A percentile compares a stretch with the other conserved stretches of the same genome.
These are phyloP conservation scores for Sipha flava DNA, from an alignment of 1,140 invertebrate genomes.

Conservation along the genomic window DNA sequence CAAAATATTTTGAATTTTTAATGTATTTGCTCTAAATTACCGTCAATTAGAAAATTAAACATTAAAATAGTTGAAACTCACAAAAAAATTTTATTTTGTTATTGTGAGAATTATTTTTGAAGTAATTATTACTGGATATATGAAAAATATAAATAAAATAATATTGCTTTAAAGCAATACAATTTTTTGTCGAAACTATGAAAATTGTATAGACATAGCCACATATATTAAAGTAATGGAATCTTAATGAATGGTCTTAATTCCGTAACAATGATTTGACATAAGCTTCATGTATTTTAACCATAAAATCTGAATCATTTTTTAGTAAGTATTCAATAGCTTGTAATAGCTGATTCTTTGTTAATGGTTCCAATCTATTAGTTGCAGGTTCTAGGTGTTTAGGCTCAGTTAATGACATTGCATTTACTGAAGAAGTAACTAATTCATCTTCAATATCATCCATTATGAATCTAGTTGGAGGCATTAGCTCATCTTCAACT, in stretches of 20 bases:
- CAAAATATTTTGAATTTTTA: neutral
- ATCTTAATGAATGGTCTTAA: neutral
- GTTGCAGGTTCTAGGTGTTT: neutral
- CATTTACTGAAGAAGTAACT: slow-evolving; percentile 21
- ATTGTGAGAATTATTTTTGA: neutral
- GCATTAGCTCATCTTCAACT: slow-evolving; percentile 15
- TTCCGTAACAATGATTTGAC: slow-evolving; percentile 56
- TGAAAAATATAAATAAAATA: neutral
- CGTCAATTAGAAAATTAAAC: neutral
- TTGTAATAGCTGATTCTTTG: slow-evolving; percentile 76
- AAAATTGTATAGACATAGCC: neutral
- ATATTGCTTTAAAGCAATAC: neutral
- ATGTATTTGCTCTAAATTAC: neutral
- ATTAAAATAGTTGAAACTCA: neutral
- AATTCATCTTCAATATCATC: slow-evolving; percentile 26
- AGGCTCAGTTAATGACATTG: slow-evolving; percentile 4
- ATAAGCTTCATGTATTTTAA: slow-evolving; percentile 81
- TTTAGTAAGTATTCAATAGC: slow-evolving; percentile 77
- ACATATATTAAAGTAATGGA: slow-evolving; percentile 15
- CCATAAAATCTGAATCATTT: slow-evolving; percentile 76
- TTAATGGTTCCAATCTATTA: slow-evolving; percentile 56
- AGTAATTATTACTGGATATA: neutral
- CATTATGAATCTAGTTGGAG: slow-evolving; percentile 6
- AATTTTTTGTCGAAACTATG: neutral
- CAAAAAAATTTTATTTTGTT: neutral